Evolutionary conservation across 2,113 vertebrate species (phyloP).

Genomic region (Paedocypris sp.): DNA sequence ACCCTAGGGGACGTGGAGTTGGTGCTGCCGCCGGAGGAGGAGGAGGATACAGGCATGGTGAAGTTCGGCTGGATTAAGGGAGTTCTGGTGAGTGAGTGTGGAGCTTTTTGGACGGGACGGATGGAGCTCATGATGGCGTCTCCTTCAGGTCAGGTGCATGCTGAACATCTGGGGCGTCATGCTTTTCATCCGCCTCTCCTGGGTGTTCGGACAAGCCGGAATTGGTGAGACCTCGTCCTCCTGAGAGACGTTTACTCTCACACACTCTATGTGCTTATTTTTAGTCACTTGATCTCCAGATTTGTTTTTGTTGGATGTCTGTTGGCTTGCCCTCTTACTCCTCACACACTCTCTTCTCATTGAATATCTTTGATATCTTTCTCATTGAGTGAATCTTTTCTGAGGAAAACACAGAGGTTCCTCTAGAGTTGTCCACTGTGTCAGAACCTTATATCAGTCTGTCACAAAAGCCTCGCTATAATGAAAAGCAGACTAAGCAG

Average conservation of each 20-base stretch:
- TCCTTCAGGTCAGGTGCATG: constrained; percentile 95
- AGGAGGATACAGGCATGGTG: constrained; percentile 55
- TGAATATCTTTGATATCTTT: too few relatives aligned
- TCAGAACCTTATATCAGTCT: too few relatives aligned
- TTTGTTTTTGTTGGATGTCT: too few relatives aligned
- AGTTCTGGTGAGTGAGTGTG: constrained; percentile 79
- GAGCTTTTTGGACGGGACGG: background rate
- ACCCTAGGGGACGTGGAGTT: constrained; percentile 65
- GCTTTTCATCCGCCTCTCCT: constrained; percentile 97
- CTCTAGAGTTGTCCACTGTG: too few relatives aligned
- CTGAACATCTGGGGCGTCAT: constrained; percentile 99
- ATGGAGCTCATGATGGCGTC: background rate
- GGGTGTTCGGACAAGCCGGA: constrained; percentile 96
- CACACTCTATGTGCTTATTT: background rate
- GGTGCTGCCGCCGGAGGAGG: constrained; percentile 51
- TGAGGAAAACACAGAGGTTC: too few relatives aligned
- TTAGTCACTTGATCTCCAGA: too few relatives aligned
- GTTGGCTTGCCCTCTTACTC: too few relatives aligned
- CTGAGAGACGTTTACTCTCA: background rate
- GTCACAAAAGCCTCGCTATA: too few relatives aligned
- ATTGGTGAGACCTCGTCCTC: constrained; percentile 65
- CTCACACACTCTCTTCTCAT: too few relatives aligned
- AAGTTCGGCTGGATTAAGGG: constrained; percentile 98
- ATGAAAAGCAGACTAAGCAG: too few relatives aligned
- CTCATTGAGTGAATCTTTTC: too few relatives aligned